phyloP scores from a whole-genome alignment of 2,888 invertebrate species.

The Sminthurides aquaticus region DNA sequence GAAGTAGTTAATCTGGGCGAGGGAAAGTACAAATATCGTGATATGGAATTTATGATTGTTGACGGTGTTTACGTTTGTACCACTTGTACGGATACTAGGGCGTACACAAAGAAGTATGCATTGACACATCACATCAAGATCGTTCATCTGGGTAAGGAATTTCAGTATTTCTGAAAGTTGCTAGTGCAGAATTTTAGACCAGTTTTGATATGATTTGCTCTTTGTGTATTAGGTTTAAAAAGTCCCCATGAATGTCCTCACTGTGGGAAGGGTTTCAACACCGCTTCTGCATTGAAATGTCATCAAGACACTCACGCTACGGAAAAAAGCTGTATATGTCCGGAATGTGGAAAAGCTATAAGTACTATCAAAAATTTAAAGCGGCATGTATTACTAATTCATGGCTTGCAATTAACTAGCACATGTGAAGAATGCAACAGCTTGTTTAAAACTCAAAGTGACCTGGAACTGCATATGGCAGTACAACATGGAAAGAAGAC shows the following conservation, averaged over 20 bases:
- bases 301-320: no score
- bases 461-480: neutral
- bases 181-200: no score
- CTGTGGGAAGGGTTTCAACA: no score
- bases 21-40: no score
- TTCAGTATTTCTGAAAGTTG: no score
- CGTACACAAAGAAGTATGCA: neutral
- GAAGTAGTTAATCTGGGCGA: no score
- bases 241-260: no score
- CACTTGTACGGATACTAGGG: neutral
- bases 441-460: neutral
- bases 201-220: no score
- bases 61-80: neutral
- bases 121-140: neutral
- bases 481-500: neutral
- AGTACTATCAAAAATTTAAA: conserved; percentile 14
- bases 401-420: conserved; percentile 2
- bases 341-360: conserved; percentile 13
- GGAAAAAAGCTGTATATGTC: neutral
- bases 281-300: no score
- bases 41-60: no score
- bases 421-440: neutral
- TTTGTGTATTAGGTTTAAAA: no score
- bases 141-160: no score
- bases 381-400: conserved; percentile 6